Conservation (phyloP, 1,140 invertebrate species). For the Pomacea maculata region DNA sequence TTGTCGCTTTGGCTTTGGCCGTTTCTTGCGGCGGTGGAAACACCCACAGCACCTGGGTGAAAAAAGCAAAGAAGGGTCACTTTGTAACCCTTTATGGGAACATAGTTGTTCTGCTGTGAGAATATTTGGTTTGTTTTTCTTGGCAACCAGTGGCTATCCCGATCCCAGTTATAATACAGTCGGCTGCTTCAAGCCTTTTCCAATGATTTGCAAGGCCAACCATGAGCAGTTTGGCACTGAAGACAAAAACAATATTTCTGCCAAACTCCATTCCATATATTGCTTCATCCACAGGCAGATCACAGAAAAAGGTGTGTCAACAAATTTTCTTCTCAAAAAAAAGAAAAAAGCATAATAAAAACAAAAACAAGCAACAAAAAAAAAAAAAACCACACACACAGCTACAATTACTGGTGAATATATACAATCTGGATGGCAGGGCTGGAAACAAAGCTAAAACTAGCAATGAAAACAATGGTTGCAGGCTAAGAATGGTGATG, state of each 20-base stretch:
- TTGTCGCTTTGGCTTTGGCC: conserved; percentile 45
- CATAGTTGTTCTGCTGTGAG: too few relatives aligned
- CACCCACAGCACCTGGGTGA: conserved; percentile 54
- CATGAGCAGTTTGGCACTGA: too few relatives aligned
- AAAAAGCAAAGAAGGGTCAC: conserved; percentile 27
- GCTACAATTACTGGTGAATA: not conserved
- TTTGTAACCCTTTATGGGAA: too few relatives aligned
- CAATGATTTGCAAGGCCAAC: too few relatives aligned
- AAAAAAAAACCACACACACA: not conserved
- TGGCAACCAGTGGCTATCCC: too few relatives aligned
- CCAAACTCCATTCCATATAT: too few relatives aligned
- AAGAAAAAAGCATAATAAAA: not conserved
- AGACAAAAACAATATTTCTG: too few relatives aligned
- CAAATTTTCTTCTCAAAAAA: not conserved
- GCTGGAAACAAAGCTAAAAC: conserved; percentile 9
- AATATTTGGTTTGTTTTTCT: too few relatives aligned
- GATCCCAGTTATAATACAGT: too few relatives aligned
- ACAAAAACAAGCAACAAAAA: not conserved
- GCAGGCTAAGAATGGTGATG: conserved; percentile 9
- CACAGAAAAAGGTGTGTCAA: too few relatives aligned
- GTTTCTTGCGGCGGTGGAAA: conserved; percentile 43
- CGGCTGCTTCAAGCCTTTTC: too few relatives aligned
- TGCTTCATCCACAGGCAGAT: too few relatives aligned
- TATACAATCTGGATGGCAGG: not conserved
- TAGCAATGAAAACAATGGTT: conserved; percentile 9